Percentiles rank a stretch among this genome's conserved stretches.
phyloP scores from a whole-genome alignment of 2,797 vertebrate species.

The Anguilla megastoma region DNA sequence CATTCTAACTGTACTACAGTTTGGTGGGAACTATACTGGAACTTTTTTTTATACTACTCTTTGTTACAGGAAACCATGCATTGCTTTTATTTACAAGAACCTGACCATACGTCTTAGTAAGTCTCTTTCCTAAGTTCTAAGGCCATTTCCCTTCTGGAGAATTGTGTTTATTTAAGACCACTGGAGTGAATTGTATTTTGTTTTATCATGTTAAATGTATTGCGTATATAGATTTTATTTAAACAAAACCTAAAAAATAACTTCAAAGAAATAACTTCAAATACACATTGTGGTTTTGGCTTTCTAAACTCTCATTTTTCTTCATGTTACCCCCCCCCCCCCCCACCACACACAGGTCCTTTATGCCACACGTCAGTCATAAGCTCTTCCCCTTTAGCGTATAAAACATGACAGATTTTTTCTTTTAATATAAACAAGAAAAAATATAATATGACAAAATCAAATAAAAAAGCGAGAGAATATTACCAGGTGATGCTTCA shows the following conservation, averaged over 20 bases:
- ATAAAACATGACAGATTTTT: conserved; percentile 6
- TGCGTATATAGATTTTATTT: background rate
- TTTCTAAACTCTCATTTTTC: conserved; percentile 24
- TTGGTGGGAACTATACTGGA: background rate
- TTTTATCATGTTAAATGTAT: conserved; percentile 16
- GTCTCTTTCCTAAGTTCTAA: conserved; percentile 48
- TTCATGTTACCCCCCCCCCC: background rate
- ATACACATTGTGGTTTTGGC: background rate
- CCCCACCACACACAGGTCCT: background rate
- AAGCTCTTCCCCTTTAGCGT: background rate
- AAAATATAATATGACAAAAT: conserved; percentile 18
- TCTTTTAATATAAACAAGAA: conserved; percentile 19
- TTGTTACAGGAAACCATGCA: conserved; percentile 34
- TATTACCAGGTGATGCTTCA: conserved; percentile 37
- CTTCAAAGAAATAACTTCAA: background rate
- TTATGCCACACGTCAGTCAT: background rate
- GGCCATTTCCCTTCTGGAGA: conserved; percentile 55
- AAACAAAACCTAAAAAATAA: conserved; percentile 22
- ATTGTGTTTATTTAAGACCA: conserved; percentile 38
- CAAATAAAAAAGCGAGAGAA: background rate
- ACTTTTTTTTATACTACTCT: background rate
- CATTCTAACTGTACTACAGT: conserved; percentile 5
- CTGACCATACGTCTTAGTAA: background rate
- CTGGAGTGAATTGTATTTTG: conserved; percentile 24
- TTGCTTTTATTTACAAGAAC: conserved; percentile 34